Evolutionary conservation across 2,797 vertebrate species (phyloP), one percentile per base, ranked within the genome.

Genomic region (Apogon talboti): DNA sequence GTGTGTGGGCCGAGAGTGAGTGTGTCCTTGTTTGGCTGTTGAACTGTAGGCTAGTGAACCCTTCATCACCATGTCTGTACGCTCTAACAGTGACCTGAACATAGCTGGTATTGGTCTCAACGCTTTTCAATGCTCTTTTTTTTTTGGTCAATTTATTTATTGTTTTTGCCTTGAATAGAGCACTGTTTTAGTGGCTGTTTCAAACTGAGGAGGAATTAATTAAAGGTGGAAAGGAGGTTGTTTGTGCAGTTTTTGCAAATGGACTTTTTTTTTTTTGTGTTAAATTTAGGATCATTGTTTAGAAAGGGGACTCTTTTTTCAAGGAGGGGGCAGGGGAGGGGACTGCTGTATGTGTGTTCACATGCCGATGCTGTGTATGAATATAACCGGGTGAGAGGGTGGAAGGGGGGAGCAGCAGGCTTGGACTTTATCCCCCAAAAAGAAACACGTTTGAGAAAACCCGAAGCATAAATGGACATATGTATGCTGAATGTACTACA

Each of bases 101-200:
- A 75, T 72, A 82, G 71, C 59, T 45, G 59, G 45, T 28, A 28
- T 28, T 60, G 66, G 76, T 76, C 80, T 79, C 66, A 80, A 67
- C 53, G 33, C 43, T 77, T 63, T 63, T 30, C 54, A 51, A 52
- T 66, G 60, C 71, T 71, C 55, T 57, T 64, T 24, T 24, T 28
- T 28, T 28, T 28, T 54, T 59, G 72, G 41, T 78, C 41, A 10
- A 61, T 47, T 87, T 76, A 68, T 90, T 83, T 19, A 64, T 53
- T 18, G 24, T 16, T 40, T 56, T 66, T 43, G 51, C 48, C 70
- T 66, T 68, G 41, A 84, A 76, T 78, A 79, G 75, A 86, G 79
- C 81, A 85, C 80, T 85, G 78, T 85, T 81, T 78, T 83, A 84
- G 71, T 82, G 74, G 70, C 69, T 68, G 15, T 71, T 81, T 83